Evolutionary conservation across 2,797 vertebrate species (phyloP).

Genomic region (Parauchenoglanis ngamensis): DNA sequence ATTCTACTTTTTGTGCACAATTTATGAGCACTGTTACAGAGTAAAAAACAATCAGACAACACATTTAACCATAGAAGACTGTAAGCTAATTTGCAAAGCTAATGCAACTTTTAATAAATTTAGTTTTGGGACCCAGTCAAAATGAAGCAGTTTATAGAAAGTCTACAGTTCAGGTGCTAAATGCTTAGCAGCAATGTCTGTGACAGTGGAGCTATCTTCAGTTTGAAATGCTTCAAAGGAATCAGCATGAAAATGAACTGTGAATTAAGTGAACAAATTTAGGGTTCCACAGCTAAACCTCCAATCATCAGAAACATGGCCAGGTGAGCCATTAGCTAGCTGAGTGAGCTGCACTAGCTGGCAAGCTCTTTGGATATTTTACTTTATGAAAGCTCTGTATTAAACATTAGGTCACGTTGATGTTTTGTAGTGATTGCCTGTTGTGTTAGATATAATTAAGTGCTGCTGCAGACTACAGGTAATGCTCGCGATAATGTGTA

Average conservation of each 20-base stretch:
- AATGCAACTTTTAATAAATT: background rate
- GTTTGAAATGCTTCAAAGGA: background rate
- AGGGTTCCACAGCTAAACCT: background rate
- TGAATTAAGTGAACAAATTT: background rate
- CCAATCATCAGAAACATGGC: background rate
- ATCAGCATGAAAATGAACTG: background rate
- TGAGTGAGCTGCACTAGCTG: background rate
- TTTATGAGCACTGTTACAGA: background rate
- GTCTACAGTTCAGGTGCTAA: background rate
- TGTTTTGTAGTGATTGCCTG: background rate
- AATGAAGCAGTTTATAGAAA: background rate
- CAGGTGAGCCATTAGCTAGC: background rate
- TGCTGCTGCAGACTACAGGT: background rate
- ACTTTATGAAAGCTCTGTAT: background rate
- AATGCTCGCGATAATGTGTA: background rate
- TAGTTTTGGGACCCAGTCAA: background rate
- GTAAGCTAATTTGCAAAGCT: background rate
- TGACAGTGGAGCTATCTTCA: background rate
- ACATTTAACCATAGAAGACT: background rate
- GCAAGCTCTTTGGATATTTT: background rate
- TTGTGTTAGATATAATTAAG: background rate
- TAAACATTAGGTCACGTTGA: background rate
- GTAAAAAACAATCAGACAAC: background rate
- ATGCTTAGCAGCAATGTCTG: background rate
- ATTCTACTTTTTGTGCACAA: background rate